A percentile compares a stretch with the other conserved stretches of the same genome.
phyloP scores from a whole-genome alignment of 2,888 invertebrate genomes.

The Andrena hattorfiana region DNA sequence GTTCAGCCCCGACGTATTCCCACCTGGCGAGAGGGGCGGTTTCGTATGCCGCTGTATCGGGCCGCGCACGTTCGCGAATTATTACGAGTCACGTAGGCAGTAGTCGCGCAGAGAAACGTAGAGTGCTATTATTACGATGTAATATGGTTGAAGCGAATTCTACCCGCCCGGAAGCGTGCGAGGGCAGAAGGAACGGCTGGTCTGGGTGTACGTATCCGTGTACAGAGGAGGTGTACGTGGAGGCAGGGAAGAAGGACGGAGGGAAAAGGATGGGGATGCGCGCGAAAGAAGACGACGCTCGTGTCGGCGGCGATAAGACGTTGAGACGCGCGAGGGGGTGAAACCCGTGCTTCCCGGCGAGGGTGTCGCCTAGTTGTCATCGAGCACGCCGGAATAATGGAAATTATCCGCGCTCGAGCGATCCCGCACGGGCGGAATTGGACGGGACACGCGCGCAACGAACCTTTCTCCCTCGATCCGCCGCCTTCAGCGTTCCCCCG shows the following conservation, averaged over 20 bases:
- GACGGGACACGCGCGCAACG: conserved; percentile 13
- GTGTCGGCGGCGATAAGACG: conserved; percentile 24
- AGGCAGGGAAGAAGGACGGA: not conserved
- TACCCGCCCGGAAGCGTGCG: conserved; percentile 53
- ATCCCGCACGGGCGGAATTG: conserved; percentile 2
- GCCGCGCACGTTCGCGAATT: conserved; percentile 72
- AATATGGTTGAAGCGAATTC: conserved; percentile 65
- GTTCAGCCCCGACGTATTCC: conserved; percentile 16
- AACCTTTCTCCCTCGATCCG: not conserved
- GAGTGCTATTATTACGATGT: conserved; percentile 78
- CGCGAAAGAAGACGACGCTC: not conserved
- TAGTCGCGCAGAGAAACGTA: conserved; percentile 60
- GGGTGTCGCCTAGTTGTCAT: conserved; percentile 64
- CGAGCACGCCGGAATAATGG: conserved; percentile 74
- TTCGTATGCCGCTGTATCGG: conserved; percentile 52
- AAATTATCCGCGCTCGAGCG: conserved; percentile 74
- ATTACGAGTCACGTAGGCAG: conserved; percentile 79
- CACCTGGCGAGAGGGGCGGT: conserved; percentile 39
- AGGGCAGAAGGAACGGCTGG: not conserved
- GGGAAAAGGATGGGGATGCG: not conserved
- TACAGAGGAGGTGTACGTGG: conserved; percentile 1
- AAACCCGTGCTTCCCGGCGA: conserved; percentile 12
- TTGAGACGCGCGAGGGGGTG: conserved; percentile 12
- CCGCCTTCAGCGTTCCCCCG: not conserved
- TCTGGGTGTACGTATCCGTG: not conserved